phyloP scores from a whole-genome alignment of 1,140 invertebrate genomes.

The Papilio glaucus region DNA sequence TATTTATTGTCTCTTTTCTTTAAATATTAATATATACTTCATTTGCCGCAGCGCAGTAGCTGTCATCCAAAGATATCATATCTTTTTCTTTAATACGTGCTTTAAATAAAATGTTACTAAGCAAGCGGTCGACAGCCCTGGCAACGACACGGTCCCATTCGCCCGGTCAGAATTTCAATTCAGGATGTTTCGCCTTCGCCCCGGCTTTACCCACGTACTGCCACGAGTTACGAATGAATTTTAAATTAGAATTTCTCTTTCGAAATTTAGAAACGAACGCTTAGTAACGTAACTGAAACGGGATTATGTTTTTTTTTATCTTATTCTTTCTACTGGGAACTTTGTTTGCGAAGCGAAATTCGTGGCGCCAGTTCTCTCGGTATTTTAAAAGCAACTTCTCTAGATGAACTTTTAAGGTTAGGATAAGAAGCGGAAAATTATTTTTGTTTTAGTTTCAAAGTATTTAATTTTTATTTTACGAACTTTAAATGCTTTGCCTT shows the following conservation, averaged over 20 bases:
- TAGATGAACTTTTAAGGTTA: slow-evolving; percentile 29
- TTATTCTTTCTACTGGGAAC: slow-evolving; percentile 26
- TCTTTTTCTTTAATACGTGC: slow-evolving; percentile 7
- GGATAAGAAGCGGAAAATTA: slow-evolving; percentile 28
- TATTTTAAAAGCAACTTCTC: slow-evolving; percentile 41
- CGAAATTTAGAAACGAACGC: slow-evolving; percentile 50
- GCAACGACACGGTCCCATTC: slow-evolving; percentile 45
- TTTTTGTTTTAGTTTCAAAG: slow-evolving; percentile 34
- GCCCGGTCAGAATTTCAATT: slow-evolving; percentile 74
- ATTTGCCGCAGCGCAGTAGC: slow-evolving; percentile 1
- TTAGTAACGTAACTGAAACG: slow-evolving; percentile 45
- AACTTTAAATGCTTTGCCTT: slow-evolving; percentile 20
- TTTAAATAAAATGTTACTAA: slow-evolving; percentile 24
- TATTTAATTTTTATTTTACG: slow-evolving; percentile 31
- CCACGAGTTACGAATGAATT: slow-evolving; percentile 65
- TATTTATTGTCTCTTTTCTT: too few relatives aligned
- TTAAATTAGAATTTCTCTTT: slow-evolving; percentile 68
- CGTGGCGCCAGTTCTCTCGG: slow-evolving; percentile 10
- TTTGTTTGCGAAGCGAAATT: slow-evolving; percentile 24
- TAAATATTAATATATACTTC: neutral
- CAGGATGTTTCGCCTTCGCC: slow-evolving; percentile 61
- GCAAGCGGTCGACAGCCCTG: slow-evolving; percentile 32
- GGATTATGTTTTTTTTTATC: slow-evolving; percentile 45
- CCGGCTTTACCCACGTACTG: slow-evolving; percentile 63
- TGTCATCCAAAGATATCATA: slow-evolving; percentile 6